Evolutionary conservation across 2,113 vertebrate species (phyloP).

Genomic region (Osmerus eperlanus): DNA sequence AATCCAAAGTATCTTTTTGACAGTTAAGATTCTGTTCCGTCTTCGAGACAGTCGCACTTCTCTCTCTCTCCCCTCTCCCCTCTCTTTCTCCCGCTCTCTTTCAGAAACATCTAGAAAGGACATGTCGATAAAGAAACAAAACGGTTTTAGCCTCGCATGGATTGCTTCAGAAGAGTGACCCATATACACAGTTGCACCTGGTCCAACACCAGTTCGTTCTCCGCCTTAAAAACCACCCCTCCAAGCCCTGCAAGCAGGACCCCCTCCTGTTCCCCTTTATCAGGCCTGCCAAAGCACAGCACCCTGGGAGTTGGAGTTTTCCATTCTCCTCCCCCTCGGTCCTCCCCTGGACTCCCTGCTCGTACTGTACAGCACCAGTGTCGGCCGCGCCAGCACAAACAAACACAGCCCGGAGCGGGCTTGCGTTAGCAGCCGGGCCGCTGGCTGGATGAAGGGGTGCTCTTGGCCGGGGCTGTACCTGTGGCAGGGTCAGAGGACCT

Average conservation of each 20-base stretch:
- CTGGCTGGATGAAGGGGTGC: slow-evolving; percentile 40
- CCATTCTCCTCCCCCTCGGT: slow-evolving; percentile 47
- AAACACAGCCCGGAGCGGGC: slow-evolving; percentile 44
- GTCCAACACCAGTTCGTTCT: slow-evolving; percentile 15
- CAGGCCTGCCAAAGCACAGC: slow-evolving; percentile 50
- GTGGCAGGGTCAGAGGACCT: neutral
- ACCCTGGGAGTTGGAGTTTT: slow-evolving; percentile 70
- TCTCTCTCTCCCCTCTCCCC: neutral
- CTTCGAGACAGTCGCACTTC: too few relatives aligned
- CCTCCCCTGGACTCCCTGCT: slow-evolving; percentile 29
- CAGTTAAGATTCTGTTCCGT: too few relatives aligned
- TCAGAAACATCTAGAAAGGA: neutral
- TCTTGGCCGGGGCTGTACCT: slow-evolving; percentile 26
- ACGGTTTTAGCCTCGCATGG: slow-evolving; percentile 13
- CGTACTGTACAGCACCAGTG: slow-evolving; percentile 51
- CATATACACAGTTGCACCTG: too few relatives aligned
- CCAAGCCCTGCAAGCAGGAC: slow-evolving; percentile 6
- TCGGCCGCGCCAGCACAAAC: slow-evolving; percentile 52
- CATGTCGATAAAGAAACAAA: too few relatives aligned
- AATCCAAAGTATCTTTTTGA: too few relatives aligned
- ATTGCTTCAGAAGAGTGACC: slow-evolving; percentile 9
- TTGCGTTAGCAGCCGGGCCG: slow-evolving; percentile 42
- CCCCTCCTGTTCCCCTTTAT: neutral
- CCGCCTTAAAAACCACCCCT: neutral
- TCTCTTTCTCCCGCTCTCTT: slow-evolving; percentile 22